Percentiles rank a stretch among this genome's conserved stretches.
Evolutionary conservation across 2,797 vertebrate genomes (phyloP).

Genomic region (Melanotaenia parkinsoni): DNA sequence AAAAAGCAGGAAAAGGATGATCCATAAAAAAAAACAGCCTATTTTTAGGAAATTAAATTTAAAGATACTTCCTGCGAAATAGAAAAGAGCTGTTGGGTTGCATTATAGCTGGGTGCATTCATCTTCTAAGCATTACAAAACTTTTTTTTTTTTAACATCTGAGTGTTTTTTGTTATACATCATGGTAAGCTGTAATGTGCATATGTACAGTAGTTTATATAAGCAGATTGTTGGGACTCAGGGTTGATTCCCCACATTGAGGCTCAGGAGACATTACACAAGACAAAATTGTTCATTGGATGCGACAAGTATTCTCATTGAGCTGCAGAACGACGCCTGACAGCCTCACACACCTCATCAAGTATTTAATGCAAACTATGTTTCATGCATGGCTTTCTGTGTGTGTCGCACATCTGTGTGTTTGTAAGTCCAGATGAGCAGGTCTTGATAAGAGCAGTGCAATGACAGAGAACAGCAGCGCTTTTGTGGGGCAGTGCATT

Average conservation of each 20-base stretch:
- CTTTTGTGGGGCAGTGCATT: constrained; percentile 53
- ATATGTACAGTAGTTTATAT: constrained; percentile 17
- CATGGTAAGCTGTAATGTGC: constrained; percentile 2
- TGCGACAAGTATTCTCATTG: constrained; percentile 63
- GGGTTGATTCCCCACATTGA: constrained; percentile 35
- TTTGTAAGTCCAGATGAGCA: constrained; percentile 41
- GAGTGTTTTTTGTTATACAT: constrained; percentile 12
- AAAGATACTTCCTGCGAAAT: not conserved
- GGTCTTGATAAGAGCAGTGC: constrained; percentile 44
- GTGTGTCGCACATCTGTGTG: constrained; percentile 37
- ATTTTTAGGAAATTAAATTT: too few species aligned
- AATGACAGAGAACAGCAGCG: constrained; percentile 30
- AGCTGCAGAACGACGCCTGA: constrained; percentile 64
- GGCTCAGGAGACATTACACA: constrained; percentile 64
- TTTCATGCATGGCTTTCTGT: constrained; percentile 72
- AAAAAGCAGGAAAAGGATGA: not conserved
- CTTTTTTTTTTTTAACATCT: constrained; percentile 14
- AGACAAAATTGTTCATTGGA: constrained; percentile 72
- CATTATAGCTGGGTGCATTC: not conserved
- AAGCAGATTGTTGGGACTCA: constrained; percentile 45
- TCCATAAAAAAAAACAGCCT: not conserved
- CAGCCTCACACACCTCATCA: constrained; percentile 75
- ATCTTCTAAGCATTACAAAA: constrained; percentile 19
- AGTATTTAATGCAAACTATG: constrained; percentile 76
- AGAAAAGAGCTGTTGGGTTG: not conserved